phyloP scores from a whole-genome alignment of 2,888 invertebrate species.

The Drosophila hamatofila region DNA sequence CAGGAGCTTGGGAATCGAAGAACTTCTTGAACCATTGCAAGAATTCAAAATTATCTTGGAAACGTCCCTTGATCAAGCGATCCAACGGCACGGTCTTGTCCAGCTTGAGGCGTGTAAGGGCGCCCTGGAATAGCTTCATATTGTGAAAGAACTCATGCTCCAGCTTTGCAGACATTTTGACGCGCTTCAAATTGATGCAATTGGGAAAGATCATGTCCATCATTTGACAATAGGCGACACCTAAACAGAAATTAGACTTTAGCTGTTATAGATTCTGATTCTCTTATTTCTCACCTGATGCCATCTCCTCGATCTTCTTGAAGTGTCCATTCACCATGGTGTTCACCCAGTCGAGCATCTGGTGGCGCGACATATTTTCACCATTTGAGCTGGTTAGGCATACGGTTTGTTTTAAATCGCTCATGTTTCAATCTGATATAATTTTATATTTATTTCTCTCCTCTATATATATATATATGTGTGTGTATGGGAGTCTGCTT shows the following conservation, averaged over 20 bases:
- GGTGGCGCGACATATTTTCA: conserved; percentile 98
- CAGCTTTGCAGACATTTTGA: conserved; percentile 97
- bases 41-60: conserved; percentile 99
- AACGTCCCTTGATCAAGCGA: conserved; percentile 95
- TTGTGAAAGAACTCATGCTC: conserved; percentile 99
- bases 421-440: conserved; percentile 31
- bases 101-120: conserved; percentile 97
- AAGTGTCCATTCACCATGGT: conserved; percentile 95
- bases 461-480: neutral
- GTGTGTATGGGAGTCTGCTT: neutral
- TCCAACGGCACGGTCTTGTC: conserved; percentile 90
- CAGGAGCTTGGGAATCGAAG: conserved; percentile 98
- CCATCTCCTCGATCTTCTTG: conserved; percentile 98
- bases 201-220: conserved; percentile 99
- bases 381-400: conserved; percentile 83
- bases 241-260: conserved; percentile 84
- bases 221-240: conserved; percentile 99
- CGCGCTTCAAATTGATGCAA: conserved; percentile 94
- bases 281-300: conserved; percentile 87
- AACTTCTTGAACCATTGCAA: conserved; percentile 99
- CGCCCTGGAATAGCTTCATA: conserved; percentile 97
- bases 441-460: neutral
- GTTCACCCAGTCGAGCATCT: conserved; percentile 99
- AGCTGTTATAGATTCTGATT: neutral
- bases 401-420: conserved; percentile 68